Percentiles rank a stretch among this genome's conserved stretches.
phyloP scores from a whole-genome alignment of 2,888 invertebrate species.

The Platycheirus albimanus region DNA sequence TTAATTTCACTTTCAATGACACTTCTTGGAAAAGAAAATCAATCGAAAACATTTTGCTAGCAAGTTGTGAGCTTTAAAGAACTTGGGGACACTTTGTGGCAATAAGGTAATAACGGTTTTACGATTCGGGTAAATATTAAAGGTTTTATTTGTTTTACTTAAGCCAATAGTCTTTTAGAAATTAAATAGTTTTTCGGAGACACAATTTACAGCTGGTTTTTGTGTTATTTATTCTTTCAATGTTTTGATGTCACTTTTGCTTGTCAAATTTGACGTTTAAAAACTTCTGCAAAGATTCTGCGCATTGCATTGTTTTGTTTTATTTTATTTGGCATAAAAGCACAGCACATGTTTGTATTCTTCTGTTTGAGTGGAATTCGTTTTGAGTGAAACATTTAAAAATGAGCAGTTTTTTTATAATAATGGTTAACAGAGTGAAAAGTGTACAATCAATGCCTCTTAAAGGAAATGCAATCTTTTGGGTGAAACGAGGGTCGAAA shows the following conservation, averaged over 20 bases:
- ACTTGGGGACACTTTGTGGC: too few relatives aligned
- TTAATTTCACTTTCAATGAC: conserved; percentile 15
- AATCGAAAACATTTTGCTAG: not conserved
- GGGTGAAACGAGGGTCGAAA: too few relatives aligned
- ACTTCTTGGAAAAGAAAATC: not conserved
- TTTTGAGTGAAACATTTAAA: not conserved
- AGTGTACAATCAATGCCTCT: too few relatives aligned
- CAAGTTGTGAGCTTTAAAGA: too few relatives aligned
- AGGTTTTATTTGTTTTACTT: too few relatives aligned
- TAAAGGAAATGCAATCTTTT: too few relatives aligned
- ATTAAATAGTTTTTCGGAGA: not conserved
- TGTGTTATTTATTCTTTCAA: conserved; percentile 39
- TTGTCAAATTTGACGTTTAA: conserved; percentile 58
- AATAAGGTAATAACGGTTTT: too few relatives aligned
- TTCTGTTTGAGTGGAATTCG: not conserved
- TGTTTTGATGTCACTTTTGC: conserved; percentile 6
- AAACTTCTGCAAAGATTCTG: conserved; percentile 60
- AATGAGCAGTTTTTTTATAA: too few relatives aligned
- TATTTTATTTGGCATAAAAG: not conserved
- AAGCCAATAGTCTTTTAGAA: too few relatives aligned
- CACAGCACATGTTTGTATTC: not conserved
- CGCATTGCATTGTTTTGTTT: conserved; percentile 22
- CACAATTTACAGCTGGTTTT: conserved; percentile 59
- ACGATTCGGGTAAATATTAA: too few relatives aligned
- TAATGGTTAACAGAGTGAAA: too few relatives aligned